phyloP scores from a whole-genome alignment of 2,797 vertebrate genomes.

The Falco cherrug region DNA sequence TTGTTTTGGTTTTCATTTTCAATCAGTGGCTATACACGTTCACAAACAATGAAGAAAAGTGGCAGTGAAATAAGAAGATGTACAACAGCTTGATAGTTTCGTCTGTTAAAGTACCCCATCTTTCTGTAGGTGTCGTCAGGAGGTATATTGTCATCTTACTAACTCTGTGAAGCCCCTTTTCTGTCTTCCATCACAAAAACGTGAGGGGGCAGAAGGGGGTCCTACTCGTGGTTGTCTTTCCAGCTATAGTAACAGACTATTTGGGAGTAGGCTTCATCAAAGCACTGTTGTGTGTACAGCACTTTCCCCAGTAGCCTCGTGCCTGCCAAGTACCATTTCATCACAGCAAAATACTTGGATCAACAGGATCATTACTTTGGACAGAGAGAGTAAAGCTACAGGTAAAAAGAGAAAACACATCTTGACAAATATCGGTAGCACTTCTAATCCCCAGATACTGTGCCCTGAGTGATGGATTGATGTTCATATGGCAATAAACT shows the following conservation, averaged over 20 bases:
- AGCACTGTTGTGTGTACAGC: background rate
- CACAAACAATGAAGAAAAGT: background rate
- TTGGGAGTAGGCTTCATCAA: background rate
- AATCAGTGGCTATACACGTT: background rate
- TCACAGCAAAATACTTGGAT: background rate
- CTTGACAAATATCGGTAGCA: background rate
- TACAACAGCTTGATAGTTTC: fast-evolving
- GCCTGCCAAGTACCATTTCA: background rate
- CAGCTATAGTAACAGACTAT: background rate
- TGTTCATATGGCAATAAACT: background rate
- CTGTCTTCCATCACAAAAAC: background rate
- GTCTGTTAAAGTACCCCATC: background rate
- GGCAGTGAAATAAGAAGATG: fast-evolving
- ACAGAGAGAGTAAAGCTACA: background rate
- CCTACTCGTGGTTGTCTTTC: background rate
- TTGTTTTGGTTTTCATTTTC: background rate
- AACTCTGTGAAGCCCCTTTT: background rate
- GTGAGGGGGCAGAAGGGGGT: fast-evolving
- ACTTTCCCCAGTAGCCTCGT: background rate
- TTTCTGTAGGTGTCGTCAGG: background rate
- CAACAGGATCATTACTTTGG: background rate
- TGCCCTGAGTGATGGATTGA: background rate
- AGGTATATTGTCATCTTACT: too few species aligned
- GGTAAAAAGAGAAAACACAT: background rate
- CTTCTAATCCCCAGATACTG: background rate